A percentile compares a stretch with the other conserved stretches of the same genome.
Evolutionary conservation across 2,888 invertebrate genomes (phyloP).

Genomic region (Escarpia spicata): DNA sequence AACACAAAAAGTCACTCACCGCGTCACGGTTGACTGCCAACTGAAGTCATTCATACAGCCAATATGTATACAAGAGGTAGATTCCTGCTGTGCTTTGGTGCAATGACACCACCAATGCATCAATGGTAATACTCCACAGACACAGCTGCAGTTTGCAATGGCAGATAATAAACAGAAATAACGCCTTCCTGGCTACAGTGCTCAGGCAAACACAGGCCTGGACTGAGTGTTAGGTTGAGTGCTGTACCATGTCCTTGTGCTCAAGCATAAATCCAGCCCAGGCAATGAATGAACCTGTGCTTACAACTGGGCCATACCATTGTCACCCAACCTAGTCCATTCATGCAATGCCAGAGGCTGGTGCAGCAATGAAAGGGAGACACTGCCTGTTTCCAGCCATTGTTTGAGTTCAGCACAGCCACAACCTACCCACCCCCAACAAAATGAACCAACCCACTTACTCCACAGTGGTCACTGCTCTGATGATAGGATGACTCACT

Average conservation of each 20-base stretch:
- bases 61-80: background rate
- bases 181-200: background rate
- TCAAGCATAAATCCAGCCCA: background rate
- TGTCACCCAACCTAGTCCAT: background rate
- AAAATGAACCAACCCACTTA: conserved; percentile 10
- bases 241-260: background rate
- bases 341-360: background rate
- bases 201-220: background rate
- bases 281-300: background rate
- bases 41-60: background rate
- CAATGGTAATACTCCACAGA: background rate
- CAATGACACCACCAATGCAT: background rate
- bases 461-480: background rate
- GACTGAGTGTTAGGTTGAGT: background rate
- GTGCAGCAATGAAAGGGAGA: background rate
- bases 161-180: conserved; percentile 9
- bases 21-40: background rate
- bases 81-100: background rate
- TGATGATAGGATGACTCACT: background rate
- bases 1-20: conserved; percentile 8
- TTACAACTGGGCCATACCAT: background rate
- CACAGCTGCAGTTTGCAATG: background rate
- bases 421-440: background rate
- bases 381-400: background rate
- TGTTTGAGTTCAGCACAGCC: background rate